phyloP scores from a whole-genome alignment of 2,888 invertebrate genomes.

The Lissonota sp. region DNA sequence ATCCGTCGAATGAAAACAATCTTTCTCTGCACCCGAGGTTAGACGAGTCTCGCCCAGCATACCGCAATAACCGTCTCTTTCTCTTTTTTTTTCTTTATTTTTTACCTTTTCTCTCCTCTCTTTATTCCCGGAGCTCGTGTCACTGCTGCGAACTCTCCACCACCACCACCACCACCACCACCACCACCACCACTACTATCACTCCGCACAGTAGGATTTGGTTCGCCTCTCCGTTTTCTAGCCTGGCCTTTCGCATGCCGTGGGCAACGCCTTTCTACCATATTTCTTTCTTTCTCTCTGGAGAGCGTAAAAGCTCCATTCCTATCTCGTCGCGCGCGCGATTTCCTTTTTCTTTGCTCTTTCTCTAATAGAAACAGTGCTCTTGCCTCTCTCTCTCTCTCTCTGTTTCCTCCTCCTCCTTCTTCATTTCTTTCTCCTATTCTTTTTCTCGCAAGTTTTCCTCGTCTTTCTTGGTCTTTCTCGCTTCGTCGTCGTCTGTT shows the following conservation, averaged over 20 bases:
- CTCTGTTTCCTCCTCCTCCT: too few species aligned
- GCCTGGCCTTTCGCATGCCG: constrained; percentile 26
- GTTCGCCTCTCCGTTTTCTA: constrained; percentile 44
- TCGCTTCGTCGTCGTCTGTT: constrained; percentile 59
- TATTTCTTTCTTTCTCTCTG: constrained; percentile 54
- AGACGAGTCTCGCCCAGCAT: constrained; percentile 59
- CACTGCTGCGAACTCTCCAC: constrained; percentile 1
- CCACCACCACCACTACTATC: background rate
- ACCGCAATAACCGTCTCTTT: constrained; percentile 25
- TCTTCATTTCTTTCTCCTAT: constrained; percentile 22
- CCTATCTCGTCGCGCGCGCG: constrained; percentile 2
- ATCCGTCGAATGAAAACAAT: constrained; percentile 79
- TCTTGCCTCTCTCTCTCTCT: constrained; percentile 53
- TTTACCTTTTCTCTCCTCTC: background rate
- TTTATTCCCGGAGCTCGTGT: constrained; percentile 1
- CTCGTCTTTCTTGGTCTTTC: constrained; percentile 61
- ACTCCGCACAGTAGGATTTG: constrained; percentile 37
- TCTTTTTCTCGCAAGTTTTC: constrained; percentile 48
- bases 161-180: constrained; percentile 10
- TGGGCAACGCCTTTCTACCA: constrained; percentile 60
- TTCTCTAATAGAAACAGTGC: constrained; percentile 54
- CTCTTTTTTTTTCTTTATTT: constrained; percentile 2
- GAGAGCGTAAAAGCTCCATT: constrained; percentile 41
- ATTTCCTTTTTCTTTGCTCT: too few species aligned
- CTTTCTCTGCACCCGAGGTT: constrained; percentile 76